phyloP scores from a whole-genome alignment of 1,140 invertebrate genomes.

The Sitophilus oryzae region DNA sequence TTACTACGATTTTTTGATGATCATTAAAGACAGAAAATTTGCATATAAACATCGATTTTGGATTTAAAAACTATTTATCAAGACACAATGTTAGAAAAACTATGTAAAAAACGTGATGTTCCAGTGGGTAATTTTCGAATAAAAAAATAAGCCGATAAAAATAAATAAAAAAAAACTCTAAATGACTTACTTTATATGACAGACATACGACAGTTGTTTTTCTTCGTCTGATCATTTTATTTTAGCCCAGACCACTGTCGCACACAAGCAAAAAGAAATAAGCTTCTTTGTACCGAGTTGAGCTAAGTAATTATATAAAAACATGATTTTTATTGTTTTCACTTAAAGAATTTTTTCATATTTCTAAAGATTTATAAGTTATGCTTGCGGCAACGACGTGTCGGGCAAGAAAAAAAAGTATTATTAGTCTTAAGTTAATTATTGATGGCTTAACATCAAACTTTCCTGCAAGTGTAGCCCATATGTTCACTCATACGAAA shows the following conservation, averaged over 20 bases:
- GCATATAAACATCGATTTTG: no score
- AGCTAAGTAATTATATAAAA: slow-evolving; percentile 12
- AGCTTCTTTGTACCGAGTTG: slow-evolving; percentile 1
- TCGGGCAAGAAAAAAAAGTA: neutral
- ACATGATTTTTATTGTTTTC: slow-evolving; percentile 25
- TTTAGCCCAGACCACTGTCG: neutral
- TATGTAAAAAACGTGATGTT: no score
- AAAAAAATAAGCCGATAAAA: slow-evolving; percentile 2
- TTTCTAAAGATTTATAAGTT: neutral
- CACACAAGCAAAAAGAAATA: no score
- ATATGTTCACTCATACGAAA: slow-evolving; percentile 34
- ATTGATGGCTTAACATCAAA: slow-evolving; percentile 14
- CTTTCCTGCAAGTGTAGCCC: slow-evolving; percentile 31
- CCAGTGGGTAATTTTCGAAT: no score
- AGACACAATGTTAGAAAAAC: no score
- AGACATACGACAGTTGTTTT: slow-evolving; percentile 32
- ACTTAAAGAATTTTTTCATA: slow-evolving; percentile 33
- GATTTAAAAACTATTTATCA: no score
- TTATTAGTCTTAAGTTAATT: slow-evolving; percentile 7
- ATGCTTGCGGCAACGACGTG: neutral
- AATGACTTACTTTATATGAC: slow-evolving; percentile 41
- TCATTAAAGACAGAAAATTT: no score
- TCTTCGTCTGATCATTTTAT: slow-evolving; percentile 31
- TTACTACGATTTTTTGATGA: no score
- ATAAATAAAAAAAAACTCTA: neutral